phyloP scores from a whole-genome alignment of 2,113 vertebrate species.

The Sarotherodon lohbergeri region DNA sequence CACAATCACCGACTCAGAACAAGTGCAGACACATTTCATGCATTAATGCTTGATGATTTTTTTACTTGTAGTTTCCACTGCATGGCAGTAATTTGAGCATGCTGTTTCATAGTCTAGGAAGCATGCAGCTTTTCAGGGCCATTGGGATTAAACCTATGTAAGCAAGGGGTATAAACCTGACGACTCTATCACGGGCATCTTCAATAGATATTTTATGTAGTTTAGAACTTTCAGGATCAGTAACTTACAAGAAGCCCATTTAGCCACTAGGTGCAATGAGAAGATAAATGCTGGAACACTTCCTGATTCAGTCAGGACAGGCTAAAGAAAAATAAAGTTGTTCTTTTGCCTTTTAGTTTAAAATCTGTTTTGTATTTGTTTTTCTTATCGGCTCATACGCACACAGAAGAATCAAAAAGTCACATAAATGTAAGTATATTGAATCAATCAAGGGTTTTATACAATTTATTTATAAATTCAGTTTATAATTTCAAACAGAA shows the following conservation, averaged over 20 bases:
- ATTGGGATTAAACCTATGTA: not conserved
- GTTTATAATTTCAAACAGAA: not conserved
- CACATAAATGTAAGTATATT: not conserved
- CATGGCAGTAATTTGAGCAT: not conserved
- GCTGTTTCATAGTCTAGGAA: not conserved
- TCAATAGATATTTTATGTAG: not conserved
- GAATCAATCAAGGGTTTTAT: not conserved
- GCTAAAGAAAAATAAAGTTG: not conserved
- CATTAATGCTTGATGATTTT: not conserved
- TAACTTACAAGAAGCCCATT: not conserved
- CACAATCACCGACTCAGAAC: constrained; percentile 9
- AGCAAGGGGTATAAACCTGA: not conserved
- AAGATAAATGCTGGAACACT: not conserved
- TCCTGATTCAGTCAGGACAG: not conserved
- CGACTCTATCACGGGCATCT: not conserved
- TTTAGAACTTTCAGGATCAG: not conserved
- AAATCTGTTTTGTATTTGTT: not conserved
- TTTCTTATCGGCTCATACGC: not conserved
- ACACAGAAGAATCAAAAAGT: not conserved
- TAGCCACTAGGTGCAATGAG: not conserved
- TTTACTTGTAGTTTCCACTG: not conserved
- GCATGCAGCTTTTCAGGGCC: not conserved
- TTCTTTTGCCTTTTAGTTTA: not conserved
- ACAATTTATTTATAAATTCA: not conserved
- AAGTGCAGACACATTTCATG: not conserved